Percentiles rank a stretch among this genome's conserved stretches.
Evolutionary conservation across 2,113 vertebrate species (phyloP).

Genomic region (Recurvirostra avosetta): DNA sequence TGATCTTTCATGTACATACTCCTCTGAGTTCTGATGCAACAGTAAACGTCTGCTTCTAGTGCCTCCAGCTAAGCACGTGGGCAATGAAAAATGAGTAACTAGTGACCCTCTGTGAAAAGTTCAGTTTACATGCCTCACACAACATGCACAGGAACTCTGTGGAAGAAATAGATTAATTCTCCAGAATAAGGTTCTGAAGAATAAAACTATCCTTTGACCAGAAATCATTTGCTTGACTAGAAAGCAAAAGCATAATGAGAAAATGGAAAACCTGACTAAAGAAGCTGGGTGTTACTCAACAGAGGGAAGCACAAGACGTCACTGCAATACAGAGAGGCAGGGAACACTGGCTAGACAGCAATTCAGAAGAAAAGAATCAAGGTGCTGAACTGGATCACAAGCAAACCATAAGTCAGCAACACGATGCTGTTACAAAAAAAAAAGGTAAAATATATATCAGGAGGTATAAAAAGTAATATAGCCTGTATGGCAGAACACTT

Average conservation of each 20-base stretch:
- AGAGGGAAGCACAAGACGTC: not conserved
- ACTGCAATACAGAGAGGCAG: not conserved
- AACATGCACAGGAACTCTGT: not conserved
- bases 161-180: not conserved
- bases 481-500: not conserved
- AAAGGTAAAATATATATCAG: rapidly evolving
- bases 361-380: not conserved
- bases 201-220: not conserved
- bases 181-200: not conserved
- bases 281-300: not conserved
- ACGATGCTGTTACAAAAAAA: not conserved
- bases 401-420: rapidly evolving
- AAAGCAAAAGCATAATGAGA: not conserved
- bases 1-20: not conserved
- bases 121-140: not conserved
- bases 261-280: not conserved
- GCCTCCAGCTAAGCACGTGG: not conserved
- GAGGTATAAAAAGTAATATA: not conserved
- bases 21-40: not conserved
- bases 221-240: not conserved
- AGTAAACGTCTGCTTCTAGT: not conserved
- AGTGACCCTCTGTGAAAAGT: not conserved
- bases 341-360: not conserved
- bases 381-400: not conserved
- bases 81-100: not conserved